phyloP scores from a whole-genome alignment of 2,113 vertebrate species.

The Atherinomorus stipes region DNA sequence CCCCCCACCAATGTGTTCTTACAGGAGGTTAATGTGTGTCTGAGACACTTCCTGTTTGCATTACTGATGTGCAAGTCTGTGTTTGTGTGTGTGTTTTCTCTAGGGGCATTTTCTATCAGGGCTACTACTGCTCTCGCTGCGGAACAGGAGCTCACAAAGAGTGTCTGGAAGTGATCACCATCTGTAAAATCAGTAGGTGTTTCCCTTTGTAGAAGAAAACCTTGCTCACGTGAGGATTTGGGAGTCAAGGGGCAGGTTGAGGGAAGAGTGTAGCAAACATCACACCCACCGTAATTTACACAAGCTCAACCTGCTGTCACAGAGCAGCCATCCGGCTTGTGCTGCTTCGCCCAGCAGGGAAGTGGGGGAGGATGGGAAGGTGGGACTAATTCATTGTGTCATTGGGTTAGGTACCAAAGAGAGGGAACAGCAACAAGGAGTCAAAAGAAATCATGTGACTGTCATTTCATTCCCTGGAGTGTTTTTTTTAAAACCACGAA shows the following conservation, averaged over 20 bases:
- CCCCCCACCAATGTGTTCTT: slow-evolving; percentile 37
- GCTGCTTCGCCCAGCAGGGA: slow-evolving; percentile 1
- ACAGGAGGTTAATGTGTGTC: slow-evolving; percentile 56
- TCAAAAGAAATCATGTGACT: not conserved
- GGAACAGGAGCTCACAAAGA: slow-evolving; percentile 96
- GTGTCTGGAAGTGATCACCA: slow-evolving; percentile 94
- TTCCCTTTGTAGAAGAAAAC: slow-evolving; percentile 12
- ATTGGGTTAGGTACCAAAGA: slow-evolving; percentile 2
- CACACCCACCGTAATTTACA: not conserved
- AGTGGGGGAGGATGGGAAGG: too few species aligned
- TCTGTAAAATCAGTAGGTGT: slow-evolving; percentile 95
- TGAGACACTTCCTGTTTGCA: slow-evolving; percentile 63
- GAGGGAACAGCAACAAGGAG: slow-evolving; percentile 1
- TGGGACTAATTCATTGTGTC: slow-evolving; percentile 4
- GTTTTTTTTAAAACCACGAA: not conserved
- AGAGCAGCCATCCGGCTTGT: not conserved
- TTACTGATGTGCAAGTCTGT: slow-evolving; percentile 35
- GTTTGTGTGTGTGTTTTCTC: slow-evolving; percentile 21
- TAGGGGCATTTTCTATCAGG: slow-evolving; percentile 98
- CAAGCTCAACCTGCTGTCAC: not conserved
- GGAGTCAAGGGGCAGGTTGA: too few species aligned
- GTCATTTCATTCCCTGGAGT: not conserved
- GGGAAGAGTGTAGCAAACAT: not conserved
- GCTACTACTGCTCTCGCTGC: slow-evolving; percentile 94
- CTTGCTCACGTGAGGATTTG: not conserved